Evolutionary conservation across 2,888 invertebrate genomes (phyloP).

Genomic region (Epirrita christyi): DNA sequence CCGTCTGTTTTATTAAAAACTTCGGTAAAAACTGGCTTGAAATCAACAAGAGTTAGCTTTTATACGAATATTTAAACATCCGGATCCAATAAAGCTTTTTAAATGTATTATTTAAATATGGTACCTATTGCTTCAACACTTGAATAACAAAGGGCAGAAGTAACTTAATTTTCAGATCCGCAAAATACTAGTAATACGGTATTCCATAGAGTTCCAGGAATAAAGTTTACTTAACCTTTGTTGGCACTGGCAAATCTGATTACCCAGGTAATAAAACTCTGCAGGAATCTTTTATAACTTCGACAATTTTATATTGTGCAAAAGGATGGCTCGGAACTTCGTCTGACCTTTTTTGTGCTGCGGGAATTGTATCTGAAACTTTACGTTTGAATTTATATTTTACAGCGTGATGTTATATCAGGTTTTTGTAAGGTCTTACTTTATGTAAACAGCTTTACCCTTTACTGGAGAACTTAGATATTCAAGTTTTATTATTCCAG

Average conservation of each 20-base stretch:
- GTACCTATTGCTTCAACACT: too few relatives aligned
- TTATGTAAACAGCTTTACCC: too few relatives aligned
- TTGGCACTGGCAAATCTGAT: conserved; percentile 15
- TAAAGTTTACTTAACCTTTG: conserved; percentile 7
- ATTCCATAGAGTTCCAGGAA: neutral
- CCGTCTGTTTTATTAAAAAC: too few relatives aligned
- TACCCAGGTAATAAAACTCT: conserved; percentile 19
- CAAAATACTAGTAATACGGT: neutral
- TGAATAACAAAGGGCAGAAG: too few relatives aligned
- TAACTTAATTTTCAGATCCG: neutral
- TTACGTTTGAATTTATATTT: conserved; percentile 3
- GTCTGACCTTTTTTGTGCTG: conserved; percentile 10
- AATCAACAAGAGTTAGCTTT: too few relatives aligned
- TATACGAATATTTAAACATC: too few relatives aligned
- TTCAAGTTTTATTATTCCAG: too few relatives aligned
- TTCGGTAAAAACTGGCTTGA: too few relatives aligned
- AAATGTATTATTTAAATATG: too few relatives aligned
- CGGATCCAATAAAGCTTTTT: too few relatives aligned
- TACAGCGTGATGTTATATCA: conserved; percentile 8
- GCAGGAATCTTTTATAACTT: conserved; percentile 14
- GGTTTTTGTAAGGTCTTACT: neutral
- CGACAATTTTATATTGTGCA: conserved; percentile 12
- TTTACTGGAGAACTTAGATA: too few relatives aligned
- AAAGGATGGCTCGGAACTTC: conserved; percentile 14
- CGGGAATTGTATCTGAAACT: conserved; percentile 3